A percentile compares a stretch with the other conserved stretches of the same genome.
Conservation (phyloP, 2,888 invertebrate species). For the Phyllotreta striolata region DNA sequence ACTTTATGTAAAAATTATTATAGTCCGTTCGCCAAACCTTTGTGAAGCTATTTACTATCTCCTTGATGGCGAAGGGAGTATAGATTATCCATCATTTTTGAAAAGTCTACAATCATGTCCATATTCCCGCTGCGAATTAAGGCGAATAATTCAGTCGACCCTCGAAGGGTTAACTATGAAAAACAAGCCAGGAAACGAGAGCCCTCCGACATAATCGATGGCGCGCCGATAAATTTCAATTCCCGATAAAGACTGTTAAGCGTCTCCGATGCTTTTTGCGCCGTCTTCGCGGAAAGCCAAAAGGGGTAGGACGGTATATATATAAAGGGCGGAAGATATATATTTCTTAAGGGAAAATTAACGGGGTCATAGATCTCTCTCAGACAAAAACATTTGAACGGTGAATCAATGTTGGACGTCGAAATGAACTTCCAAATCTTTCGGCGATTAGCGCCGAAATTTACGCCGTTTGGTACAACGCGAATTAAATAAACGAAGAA, state of each 20-base stretch:
- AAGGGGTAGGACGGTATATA: constrained; percentile 45
- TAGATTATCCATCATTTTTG: too few relatives aligned
- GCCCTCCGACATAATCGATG: constrained; percentile 37
- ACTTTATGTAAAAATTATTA: too few relatives aligned
- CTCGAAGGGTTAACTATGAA: constrained; percentile 12
- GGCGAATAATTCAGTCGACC: too few relatives aligned
- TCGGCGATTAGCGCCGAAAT: constrained; percentile 23
- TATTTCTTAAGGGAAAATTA: constrained; percentile 56
- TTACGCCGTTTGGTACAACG: constrained; percentile 18
- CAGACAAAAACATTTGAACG: constrained; percentile 55
- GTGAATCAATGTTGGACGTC: constrained; percentile 43
- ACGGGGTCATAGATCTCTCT: constrained; percentile 54
- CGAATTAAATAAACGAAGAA: too few relatives aligned
- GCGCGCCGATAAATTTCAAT: constrained; percentile 45
- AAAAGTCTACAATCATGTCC: too few relatives aligned
- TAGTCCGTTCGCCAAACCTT: too few relatives aligned
- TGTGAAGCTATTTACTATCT: too few relatives aligned
- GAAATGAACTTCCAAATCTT: constrained; percentile 29
- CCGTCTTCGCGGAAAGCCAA: constrained; percentile 44
- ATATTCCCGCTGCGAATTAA: too few relatives aligned
- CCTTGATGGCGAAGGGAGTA: too few relatives aligned
- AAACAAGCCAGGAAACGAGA: constrained; percentile 33
- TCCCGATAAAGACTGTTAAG: constrained; percentile 44
- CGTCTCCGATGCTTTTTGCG: constrained; percentile 46
- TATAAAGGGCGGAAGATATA: constrained; percentile 48